Evolutionary conservation across 2,888 invertebrate genomes (phyloP).

Genomic region (Lasioglossum calceatum): DNA sequence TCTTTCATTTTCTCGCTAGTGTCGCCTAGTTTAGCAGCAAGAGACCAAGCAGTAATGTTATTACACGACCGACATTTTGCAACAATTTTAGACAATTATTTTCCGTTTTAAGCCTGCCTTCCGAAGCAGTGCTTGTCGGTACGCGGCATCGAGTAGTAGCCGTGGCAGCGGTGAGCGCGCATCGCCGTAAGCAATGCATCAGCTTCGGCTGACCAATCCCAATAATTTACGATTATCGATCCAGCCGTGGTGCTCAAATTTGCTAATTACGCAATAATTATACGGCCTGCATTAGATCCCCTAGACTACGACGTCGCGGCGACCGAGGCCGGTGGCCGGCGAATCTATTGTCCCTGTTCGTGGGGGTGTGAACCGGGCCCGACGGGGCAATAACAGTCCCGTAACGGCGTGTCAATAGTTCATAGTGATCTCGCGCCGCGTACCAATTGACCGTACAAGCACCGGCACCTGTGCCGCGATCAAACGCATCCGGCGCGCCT

Average conservation of each 20-base stretch:
- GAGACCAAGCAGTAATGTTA: too few relatives aligned
- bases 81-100: too few relatives aligned
- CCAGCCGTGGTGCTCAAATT: constrained; percentile 79
- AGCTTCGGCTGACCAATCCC: constrained; percentile 77
- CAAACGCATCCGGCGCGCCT: constrained; percentile 55
- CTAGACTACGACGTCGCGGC: constrained; percentile 44
- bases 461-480: constrained; percentile 34
- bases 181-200: constrained; percentile 76
- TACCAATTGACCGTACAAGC: constrained; percentile 58
- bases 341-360: constrained; percentile 66
- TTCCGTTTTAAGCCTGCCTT: too few relatives aligned
- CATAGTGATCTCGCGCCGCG: constrained; percentile 61
- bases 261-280: constrained; percentile 83
- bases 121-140: too few relatives aligned
- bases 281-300: constrained; percentile 79
- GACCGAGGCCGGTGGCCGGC: not conserved
- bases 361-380: not conserved
- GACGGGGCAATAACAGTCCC: constrained; percentile 65
- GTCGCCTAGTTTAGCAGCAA: too few relatives aligned
- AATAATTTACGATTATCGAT: constrained; percentile 80
- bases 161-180: constrained; percentile 42
- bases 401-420: constrained; percentile 70
- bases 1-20: too few relatives aligned
- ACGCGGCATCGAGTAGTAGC: not conserved
- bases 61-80: too few relatives aligned